Conservation (phyloP, 2,797 vertebrate genomes). For the Hyperoplus lanceolatus region DNA sequence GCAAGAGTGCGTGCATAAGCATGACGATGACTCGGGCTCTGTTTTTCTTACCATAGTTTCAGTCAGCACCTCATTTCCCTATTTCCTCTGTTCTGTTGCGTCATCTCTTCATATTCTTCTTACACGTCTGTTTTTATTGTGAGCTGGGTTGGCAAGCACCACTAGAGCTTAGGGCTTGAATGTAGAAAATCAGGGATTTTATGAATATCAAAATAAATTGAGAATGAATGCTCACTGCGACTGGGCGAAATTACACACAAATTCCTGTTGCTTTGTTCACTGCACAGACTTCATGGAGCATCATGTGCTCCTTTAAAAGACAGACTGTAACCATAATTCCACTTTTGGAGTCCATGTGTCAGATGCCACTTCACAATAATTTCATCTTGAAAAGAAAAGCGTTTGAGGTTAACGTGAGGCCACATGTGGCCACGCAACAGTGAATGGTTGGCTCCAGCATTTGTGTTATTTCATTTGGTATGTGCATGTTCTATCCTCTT, state of each 20-base stretch:
- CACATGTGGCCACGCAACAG: conserved; percentile 29
- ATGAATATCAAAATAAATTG: conserved; percentile 47
- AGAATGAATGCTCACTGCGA: conserved; percentile 6
- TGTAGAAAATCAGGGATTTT: conserved; percentile 27
- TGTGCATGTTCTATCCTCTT: background rate
- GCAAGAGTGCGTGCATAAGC: background rate
- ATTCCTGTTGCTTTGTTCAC: conserved; percentile 18
- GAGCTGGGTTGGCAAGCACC: conserved; percentile 7
- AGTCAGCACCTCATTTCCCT: conserved; percentile 32
- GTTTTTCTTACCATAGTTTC: conserved; percentile 24
- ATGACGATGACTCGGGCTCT: conserved; percentile 16
- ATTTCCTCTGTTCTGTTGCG: conserved; percentile 8
- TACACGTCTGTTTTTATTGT: conserved; percentile 21
- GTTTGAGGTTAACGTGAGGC: conserved; percentile 41
- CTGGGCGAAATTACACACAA: conserved; percentile 22
- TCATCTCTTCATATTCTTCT: conserved; percentile 10
- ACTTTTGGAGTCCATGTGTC: conserved; percentile 25
- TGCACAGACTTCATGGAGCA: conserved; percentile 22
- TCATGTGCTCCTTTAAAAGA: conserved; percentile 37
- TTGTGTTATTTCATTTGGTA: conserved; percentile 6
- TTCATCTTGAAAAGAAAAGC: conserved; percentile 31
- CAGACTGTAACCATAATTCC: conserved; percentile 29
- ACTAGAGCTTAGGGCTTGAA: conserved; percentile 13
- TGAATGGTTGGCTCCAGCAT: conserved; percentile 5
- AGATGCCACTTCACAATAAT: conserved; percentile 45